Evolutionary conservation across 2,888 invertebrate genomes (phyloP), one percentile per base, ranked within the genome.

Genomic region (Ptychoptera albimana): DNA sequence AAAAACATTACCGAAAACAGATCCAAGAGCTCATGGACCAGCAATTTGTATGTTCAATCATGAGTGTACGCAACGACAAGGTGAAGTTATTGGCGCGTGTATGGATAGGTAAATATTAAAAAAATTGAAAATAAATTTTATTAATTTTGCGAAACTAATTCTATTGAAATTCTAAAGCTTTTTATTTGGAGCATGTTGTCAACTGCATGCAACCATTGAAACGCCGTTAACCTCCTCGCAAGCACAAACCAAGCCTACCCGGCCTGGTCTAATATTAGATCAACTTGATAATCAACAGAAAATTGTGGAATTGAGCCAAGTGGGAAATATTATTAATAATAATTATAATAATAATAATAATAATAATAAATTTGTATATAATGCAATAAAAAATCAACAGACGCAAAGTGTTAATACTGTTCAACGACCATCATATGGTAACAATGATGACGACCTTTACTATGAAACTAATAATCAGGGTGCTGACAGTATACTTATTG

Each of bases 41-140:
- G 83, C 82, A 35, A 79, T 87, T 56, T 91, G 91, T 64, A 91
- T 91, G 91, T 92, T 91, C 69, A 89, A 91, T 66, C 86, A 87
- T 57, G 88, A 91, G 59, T 91, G 91, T 59, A 70, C 72, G 1
- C 79, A 80, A 52, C 69, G 84, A 49, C 77, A 76, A 0, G 91
- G 91, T 0, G 77, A 82, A 58, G 82, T 88, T 51, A 84, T 91
- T 0, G 88, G 89, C 0, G 82, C 89, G 1, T 92, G 91, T 57
- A 86, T 89, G 81, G 89, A 91, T 56, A 87, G 91, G 43, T 64
- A 43, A 46, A 40, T 42, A 37, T 16, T 39, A 7, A 31, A n/a
- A 31, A 30, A 16, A 23, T 4, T 16, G 5, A 13, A 16, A 15
- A 12, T 40, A 12, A n/a, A 39, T 23, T 39, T 12, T 15, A 11